These are phyloP conservation scores for Lucilia cuprina DNA, from an alignment of 1,140 invertebrate species.

Conservation along the genomic window DNA sequence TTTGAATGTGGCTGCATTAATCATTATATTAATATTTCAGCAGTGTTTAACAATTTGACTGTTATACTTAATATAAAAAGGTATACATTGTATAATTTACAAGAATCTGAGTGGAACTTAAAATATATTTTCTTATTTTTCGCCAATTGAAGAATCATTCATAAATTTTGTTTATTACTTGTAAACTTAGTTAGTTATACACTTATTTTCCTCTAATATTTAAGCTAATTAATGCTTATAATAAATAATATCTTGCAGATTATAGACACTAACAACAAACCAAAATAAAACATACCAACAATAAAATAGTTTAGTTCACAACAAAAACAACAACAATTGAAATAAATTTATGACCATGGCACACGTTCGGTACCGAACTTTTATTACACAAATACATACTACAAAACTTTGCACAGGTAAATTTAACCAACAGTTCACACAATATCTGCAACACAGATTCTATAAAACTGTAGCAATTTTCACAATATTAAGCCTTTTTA, in stretches of 20 bases:
- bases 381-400: not conserved
- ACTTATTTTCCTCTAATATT: not conserved
- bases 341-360: not conserved
- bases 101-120: too few relatives aligned
- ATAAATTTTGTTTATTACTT: not conserved
- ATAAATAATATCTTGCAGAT: not conserved
- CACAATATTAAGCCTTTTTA: not conserved
- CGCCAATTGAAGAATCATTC: not conserved
- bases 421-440: not conserved
- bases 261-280: not conserved
- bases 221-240: not conserved
- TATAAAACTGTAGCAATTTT: constrained; percentile 8
- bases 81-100: too few relatives aligned
- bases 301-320: not conserved
- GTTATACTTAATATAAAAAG: too few relatives aligned
- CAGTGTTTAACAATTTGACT: too few relatives aligned
- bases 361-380: not conserved
- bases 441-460: not conserved
- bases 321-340: not conserved
- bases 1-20: too few relatives aligned
- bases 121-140: not conserved
- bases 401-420: not conserved
- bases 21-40: too few relatives aligned
- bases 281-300: not conserved
- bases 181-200: not conserved